Evolutionary conservation across 2,797 vertebrate species (phyloP), one percentile per base, ranked within the genome.

Genomic region (Rallus crepitans): DNA sequence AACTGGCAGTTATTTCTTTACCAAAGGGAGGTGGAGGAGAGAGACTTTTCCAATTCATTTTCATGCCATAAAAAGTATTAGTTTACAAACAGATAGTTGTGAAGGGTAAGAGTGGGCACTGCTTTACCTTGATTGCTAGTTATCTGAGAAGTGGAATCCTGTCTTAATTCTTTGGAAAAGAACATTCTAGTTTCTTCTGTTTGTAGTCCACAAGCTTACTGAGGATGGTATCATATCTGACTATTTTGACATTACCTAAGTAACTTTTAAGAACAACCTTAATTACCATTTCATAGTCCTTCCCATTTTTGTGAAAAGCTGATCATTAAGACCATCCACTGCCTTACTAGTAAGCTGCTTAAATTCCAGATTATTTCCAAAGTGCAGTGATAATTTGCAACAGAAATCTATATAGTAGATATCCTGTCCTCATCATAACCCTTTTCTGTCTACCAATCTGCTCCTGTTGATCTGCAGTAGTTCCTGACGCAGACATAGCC

Each of bases 301-400:
- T 64, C 7, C 7, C 3, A 24, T 40, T 85, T 72, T 57, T 86
- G 31, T 94, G 76, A 39, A 69, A 55, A 15, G 3, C n/a, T 64
- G 20, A 5, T 42, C 56, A 9, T 25, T 33, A 72, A 27, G 19
- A 25, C 28, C 30, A n/a, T 42, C 37, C 5, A 7, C 28, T 81
- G 47, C 33, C 11, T 76, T 69, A 35, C n/a, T 45, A n/a, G 16
- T 57, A 33, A 0, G 0, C 8, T 55, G 17, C 31, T 86, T 72
- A 28, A 89, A 45, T 89, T 87, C 16, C 30, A 78, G 57, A 2
- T 48, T 33, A n/a, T 52, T 95, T 86, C 87, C 15, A 1, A 65
- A 47, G 56, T 17, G 25, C 17, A 50, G 23, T 30, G 6, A 13
- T 37, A 11, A 19, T 42, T 87, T 68, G 27, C 47, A 73, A 30